Conservation (phyloP, 2,888 invertebrate species). For the Phengaris arion region DNA sequence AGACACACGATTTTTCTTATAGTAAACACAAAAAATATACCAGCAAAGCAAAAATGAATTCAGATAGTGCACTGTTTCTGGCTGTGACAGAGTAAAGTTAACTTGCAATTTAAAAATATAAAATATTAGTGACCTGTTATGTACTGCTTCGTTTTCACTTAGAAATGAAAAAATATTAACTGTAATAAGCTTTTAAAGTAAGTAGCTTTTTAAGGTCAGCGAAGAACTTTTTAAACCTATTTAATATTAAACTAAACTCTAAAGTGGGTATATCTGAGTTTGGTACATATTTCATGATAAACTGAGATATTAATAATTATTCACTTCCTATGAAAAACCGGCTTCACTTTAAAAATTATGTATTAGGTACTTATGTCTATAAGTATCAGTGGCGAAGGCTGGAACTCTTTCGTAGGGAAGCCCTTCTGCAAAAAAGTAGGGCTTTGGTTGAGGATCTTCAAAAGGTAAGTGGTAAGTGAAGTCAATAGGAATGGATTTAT, state of each 20-base stretch:
- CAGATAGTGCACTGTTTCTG: no score
- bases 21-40: no score
- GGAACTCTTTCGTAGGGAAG: no score
- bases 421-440: no score
- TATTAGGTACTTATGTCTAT: not conserved
- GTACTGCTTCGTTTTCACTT: not conserved
- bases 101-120: not conserved
- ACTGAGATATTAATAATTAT: not conserved
- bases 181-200: conserved; percentile 10
- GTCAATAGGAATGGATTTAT: no score
- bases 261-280: not conserved
- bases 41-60: no score
- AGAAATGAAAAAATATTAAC: not conserved
- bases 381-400: no score
- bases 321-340: not conserved
- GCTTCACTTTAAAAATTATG: not conserved
- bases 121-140: not conserved
- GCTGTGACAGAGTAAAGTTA: not conserved
- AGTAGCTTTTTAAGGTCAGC: conserved; percentile 18
- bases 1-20: no score
- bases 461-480: no score
- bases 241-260: not conserved
- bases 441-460: no score
- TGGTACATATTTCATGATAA: not conserved
- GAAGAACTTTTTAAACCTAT: conserved; percentile 1